These are phyloP conservation scores for Megaleporinus macrocephalus DNA, from an alignment of 2,113 vertebrate species.

Conservation along the genomic window DNA sequence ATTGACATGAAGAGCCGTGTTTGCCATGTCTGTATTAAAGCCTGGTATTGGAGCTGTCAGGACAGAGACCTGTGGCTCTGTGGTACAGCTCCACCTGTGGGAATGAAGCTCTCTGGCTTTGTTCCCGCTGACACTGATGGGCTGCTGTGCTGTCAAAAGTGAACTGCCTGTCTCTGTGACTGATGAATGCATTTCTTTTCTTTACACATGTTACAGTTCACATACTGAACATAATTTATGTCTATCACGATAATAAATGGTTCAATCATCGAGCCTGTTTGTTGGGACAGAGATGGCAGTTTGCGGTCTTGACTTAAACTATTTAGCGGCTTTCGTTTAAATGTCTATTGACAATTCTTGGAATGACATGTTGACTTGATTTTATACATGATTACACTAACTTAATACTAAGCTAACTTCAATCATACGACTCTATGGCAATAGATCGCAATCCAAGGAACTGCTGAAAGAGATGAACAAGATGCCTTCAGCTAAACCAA, in stretches of 20 bases:
- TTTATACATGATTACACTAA: neutral
- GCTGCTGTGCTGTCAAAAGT: neutral
- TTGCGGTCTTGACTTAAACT: neutral
- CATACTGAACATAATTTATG: neutral
- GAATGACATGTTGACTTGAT: neutral
- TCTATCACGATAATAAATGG: neutral
- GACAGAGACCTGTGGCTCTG: neutral
- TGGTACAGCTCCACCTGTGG: slow-evolving; percentile 6
- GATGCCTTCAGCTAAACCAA: neutral
- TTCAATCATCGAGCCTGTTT: neutral
- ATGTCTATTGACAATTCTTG: neutral
- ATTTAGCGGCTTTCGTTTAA: neutral
- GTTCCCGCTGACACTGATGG: neutral
- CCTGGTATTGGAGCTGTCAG: slow-evolving; percentile 16
- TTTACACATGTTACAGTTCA: neutral
- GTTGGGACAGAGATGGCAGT: neutral
- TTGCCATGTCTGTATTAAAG: slow-evolving; percentile 16
- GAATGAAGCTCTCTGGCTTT: neutral
- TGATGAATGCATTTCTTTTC: neutral
- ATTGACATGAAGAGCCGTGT: neutral
- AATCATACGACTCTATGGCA: neutral
- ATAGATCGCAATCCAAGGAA: neutral
- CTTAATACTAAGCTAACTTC: neutral
- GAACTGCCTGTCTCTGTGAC: neutral
- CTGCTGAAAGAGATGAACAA: neutral